These are phyloP conservation scores for Gallinago undulata DNA, from an alignment of 2,113 vertebrate species.

Conservation along the genomic window DNA sequence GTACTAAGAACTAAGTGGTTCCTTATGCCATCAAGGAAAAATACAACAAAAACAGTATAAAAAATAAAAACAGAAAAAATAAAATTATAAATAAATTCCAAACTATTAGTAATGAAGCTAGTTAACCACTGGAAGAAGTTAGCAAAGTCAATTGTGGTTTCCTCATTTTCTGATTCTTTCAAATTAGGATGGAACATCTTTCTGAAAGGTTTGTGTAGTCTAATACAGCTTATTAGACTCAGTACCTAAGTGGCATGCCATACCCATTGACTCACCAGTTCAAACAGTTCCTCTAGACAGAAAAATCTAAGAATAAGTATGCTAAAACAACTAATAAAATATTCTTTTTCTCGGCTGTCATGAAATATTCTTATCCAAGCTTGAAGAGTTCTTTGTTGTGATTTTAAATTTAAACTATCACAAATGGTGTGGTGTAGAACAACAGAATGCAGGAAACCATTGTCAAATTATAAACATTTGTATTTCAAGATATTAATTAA, in stretches of 20 bases:
- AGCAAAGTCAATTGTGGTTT: neutral
- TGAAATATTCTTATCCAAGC: neutral
- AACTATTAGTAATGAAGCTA: neutral
- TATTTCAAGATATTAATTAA: neutral
- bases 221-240: neutral
- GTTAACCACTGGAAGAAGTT: neutral
- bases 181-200: neutral
- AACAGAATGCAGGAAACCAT: neutral
- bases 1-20: neutral
- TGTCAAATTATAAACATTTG: neutral
- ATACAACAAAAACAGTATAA: neutral
- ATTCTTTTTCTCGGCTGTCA: neutral
- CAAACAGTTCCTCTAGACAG: neutral
- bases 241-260: neutral
- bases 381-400: neutral
- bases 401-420: neutral
- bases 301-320: neutral
- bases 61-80: neutral
- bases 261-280: neutral
- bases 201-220: neutral
- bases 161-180: neutral
- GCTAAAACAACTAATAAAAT: neutral
- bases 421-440: neutral
- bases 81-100: neutral
- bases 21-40: neutral